These are phyloP conservation scores for Gobio occitaniae DNA, from an alignment of 2,797 vertebrate genomes.

Conservation along the genomic window DNA sequence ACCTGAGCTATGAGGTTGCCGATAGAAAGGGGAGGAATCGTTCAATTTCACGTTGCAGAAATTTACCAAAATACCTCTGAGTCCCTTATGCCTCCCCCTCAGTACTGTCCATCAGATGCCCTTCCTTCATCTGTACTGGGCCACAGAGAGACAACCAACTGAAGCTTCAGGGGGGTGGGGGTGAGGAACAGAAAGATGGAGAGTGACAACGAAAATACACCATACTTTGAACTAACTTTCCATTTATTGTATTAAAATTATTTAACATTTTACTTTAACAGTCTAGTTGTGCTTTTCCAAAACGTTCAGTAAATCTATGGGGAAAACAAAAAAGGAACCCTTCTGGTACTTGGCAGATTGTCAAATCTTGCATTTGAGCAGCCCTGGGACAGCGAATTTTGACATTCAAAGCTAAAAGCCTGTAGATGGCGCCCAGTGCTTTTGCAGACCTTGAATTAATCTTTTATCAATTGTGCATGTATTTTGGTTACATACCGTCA, in stretches of 20 bases:
- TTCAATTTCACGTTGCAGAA: background rate
- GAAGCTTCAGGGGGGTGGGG: background rate
- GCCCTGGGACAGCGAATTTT: background rate
- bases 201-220: background rate
- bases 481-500: background rate
- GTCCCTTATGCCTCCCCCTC: constrained; percentile 4
- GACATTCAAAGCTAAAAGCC: background rate
- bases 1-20: constrained; percentile 5
- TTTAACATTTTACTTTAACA: background rate
- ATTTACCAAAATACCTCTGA: constrained; percentile 9
- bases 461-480: background rate
- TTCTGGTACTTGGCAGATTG: background rate
- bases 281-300: background rate
- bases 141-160: constrained; percentile 13
- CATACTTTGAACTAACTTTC: background rate
- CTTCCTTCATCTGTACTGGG: constrained; percentile 19
- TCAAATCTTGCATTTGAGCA: background rate
- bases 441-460: background rate
- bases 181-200: background rate
- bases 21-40: background rate
- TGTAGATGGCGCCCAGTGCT: background rate
- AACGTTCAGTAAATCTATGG: background rate
- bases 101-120: constrained; percentile 28
- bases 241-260: background rate
- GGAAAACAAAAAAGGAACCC: background rate